Conservation (phyloP, 2,888 invertebrate species). For the Taphrorychus bicolor region DNA sequence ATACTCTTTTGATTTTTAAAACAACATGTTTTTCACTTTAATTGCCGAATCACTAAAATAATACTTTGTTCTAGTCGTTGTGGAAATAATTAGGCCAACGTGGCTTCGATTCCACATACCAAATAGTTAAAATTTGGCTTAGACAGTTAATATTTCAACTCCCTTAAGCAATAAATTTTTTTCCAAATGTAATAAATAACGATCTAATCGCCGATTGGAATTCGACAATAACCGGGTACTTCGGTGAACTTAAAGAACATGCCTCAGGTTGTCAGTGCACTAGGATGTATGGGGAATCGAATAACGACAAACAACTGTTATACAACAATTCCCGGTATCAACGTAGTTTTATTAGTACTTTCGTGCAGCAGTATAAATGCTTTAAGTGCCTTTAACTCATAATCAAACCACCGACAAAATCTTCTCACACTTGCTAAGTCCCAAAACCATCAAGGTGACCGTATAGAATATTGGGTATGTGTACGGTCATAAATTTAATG, state of each 20-base stretch:
- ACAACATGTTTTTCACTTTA: constrained; percentile 3
- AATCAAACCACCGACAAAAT: not conserved
- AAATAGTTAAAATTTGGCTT: not conserved
- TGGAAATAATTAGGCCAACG: too few relatives aligned
- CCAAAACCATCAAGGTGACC: constrained; percentile 26
- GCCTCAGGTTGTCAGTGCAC: constrained; percentile 15
- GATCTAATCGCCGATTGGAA: constrained; percentile 49
- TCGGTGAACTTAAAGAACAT: not conserved
- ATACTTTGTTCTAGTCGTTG: not conserved
- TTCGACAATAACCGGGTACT: constrained; percentile 31
- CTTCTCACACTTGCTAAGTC: constrained; percentile 7
- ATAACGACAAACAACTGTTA: not conserved
- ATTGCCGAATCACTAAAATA: not conserved
- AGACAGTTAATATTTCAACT: not conserved
- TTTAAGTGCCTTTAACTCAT: not conserved
- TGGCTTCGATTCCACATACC: too few relatives aligned
- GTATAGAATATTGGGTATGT: constrained; percentile 30
- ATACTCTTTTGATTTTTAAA: not conserved
- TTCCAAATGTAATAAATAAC: constrained; percentile 46
- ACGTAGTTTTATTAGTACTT: not conserved
- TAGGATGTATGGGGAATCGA: not conserved
- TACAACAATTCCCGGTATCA: not conserved
- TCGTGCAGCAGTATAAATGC: not conserved
- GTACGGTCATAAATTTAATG: constrained; percentile 36
- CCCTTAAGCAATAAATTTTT: not conserved